Conservation (phyloP, 2,797 vertebrate genomes). For the Nothura maculosa region DNA sequence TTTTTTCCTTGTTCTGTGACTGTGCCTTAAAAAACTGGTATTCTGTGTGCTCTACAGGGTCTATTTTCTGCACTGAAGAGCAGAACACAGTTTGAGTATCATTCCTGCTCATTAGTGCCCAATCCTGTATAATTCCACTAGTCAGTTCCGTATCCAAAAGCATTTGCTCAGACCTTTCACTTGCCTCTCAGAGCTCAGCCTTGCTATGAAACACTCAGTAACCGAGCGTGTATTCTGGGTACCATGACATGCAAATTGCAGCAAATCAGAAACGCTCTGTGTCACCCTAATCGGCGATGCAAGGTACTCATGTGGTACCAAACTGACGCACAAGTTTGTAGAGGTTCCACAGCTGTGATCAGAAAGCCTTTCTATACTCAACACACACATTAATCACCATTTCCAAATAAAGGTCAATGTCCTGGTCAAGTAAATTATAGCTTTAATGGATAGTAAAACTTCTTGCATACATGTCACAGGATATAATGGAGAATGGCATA, state of each 20-base stretch:
- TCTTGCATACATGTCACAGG: neutral
- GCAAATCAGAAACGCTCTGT: neutral
- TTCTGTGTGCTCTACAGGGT: neutral
- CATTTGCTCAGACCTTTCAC: conserved; percentile 16
- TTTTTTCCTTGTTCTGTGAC: neutral
- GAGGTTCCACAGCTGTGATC: neutral
- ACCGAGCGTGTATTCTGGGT: neutral
- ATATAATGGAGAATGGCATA: neutral
- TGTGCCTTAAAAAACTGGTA: neutral
- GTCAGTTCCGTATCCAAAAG: neutral
- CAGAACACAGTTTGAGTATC: neutral
- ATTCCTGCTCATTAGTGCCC: neutral
- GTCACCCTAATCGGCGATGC: neutral
- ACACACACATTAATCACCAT: neutral
- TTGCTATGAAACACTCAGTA: neutral
- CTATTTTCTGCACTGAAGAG: neutral
- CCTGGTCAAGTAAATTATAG: neutral
- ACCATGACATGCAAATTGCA: neutral
- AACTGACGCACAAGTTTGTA: neutral
- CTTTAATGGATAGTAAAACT: neutral
- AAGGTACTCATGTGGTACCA: neutral
- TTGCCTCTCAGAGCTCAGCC: neutral
- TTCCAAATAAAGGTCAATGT: neutral
- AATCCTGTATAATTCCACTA: neutral
- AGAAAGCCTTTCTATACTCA: neutral